Evolutionary conservation across 2,113 vertebrate species (phyloP).

Genomic region (Grus americana): DNA sequence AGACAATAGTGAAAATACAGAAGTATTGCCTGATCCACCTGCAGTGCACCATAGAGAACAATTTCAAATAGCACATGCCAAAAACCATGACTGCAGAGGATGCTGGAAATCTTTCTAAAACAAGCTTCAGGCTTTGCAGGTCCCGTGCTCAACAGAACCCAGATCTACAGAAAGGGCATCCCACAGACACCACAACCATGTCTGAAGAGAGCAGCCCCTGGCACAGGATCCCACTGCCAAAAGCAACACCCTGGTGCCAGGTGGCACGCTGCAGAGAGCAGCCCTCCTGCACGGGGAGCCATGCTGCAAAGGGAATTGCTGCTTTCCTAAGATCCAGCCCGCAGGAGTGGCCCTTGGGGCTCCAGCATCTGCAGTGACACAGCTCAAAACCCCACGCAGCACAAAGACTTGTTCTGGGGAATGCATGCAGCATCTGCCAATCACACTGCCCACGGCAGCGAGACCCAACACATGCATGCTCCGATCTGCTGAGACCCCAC

Average conservation of each 20-base stretch:
- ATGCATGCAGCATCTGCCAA: fast-evolving
- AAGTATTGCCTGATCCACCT: background rate
- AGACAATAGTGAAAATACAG: background rate
- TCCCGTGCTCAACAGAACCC: background rate
- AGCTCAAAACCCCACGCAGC: background rate
- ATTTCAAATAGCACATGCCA: background rate
- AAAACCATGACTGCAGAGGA: background rate
- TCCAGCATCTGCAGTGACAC: background rate
- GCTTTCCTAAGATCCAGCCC: background rate
- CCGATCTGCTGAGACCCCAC: background rate
- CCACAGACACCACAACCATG: background rate
- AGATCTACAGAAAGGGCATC: background rate
- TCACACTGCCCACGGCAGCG: background rate
- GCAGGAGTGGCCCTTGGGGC: background rate
- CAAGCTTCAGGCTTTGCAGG: background rate
- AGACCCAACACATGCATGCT: background rate
- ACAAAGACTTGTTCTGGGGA: background rate
- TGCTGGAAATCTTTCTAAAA: background rate
- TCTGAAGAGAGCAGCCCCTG: background rate
- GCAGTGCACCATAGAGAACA: background rate
- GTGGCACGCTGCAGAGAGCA: background rate
- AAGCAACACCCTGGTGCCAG: background rate
- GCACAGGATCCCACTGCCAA: background rate
- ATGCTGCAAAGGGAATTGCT: background rate
- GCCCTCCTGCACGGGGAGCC: background rate